Evolutionary conservation across 2,797 vertebrate genomes (phyloP).

Genomic region (Pantherophis vulpinus): DNA sequence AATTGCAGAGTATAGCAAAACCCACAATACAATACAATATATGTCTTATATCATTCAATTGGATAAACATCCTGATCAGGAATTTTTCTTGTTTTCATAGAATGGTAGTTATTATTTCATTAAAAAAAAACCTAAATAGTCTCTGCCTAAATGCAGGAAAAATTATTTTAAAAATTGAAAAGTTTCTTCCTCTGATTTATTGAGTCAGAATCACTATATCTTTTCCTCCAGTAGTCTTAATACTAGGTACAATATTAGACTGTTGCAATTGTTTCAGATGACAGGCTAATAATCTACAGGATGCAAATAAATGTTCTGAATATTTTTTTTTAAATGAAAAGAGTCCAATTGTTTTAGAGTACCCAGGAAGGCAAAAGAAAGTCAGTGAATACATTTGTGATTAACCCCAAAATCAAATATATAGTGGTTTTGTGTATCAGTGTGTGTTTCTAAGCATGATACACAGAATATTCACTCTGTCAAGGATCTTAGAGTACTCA

Average conservation of each 20-base stretch:
- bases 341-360: neutral
- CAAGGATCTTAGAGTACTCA: too few species aligned
- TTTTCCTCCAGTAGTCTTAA: neutral
- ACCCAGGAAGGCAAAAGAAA: neutral
- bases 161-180: neutral
- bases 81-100: neutral
- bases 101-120: neutral
- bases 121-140: neutral
- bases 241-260: neutral
- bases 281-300: neutral
- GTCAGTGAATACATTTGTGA: neutral
- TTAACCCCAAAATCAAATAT: neutral
- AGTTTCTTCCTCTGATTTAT: neutral
- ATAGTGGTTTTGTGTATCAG: neutral
- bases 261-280: neutral
- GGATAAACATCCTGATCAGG: neutral
- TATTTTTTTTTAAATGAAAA: neutral
- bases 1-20: neutral
- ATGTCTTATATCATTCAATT: neutral
- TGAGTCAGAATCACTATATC: neutral
- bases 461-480: neutral
- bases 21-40: neutral
- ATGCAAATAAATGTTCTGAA: neutral
- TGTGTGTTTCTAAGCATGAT: neutral
- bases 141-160: neutral